Conservation (phyloP, 2,113 vertebrate species). For the Campylorhamphus procurvoides region DNA sequence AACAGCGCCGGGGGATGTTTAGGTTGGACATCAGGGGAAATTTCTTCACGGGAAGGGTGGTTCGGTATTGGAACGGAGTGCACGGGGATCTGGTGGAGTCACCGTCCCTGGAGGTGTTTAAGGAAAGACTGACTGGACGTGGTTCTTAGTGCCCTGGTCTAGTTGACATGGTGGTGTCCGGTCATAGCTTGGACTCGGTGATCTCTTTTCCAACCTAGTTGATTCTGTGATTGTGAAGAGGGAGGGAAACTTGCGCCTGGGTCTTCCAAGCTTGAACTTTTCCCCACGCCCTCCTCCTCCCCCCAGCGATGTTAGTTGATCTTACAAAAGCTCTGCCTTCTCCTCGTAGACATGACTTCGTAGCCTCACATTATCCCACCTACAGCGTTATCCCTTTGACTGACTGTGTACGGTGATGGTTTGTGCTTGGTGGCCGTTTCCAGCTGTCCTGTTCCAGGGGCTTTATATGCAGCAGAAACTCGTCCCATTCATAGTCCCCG, state of each 20-base stretch:
- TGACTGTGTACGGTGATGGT: accelerated
- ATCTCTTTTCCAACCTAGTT: background rate
- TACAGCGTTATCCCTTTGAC: accelerated
- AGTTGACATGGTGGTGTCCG: background rate
- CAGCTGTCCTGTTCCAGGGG: accelerated
- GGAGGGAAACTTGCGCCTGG: background rate
- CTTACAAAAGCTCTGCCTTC: accelerated
- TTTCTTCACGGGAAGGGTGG: background rate
- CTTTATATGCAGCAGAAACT: background rate
- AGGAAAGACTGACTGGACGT: background rate
- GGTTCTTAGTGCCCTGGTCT: background rate
- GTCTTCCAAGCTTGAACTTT: background rate
- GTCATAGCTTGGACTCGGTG: background rate
- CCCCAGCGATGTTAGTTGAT: background rate
- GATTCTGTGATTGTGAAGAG: background rate
- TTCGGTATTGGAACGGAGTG: background rate
- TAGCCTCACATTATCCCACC: accelerated
- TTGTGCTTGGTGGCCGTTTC: accelerated
- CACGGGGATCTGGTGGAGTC: background rate
- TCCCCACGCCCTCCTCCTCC: no score
- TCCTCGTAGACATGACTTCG: accelerated
- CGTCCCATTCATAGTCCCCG: background rate
- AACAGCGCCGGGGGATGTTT: background rate
- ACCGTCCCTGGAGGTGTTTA: background rate
- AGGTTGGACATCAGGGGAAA: background rate